These are phyloP conservation scores for Mola mola DNA, from an alignment of 2,113 vertebrate species.

Conservation along the genomic window DNA sequence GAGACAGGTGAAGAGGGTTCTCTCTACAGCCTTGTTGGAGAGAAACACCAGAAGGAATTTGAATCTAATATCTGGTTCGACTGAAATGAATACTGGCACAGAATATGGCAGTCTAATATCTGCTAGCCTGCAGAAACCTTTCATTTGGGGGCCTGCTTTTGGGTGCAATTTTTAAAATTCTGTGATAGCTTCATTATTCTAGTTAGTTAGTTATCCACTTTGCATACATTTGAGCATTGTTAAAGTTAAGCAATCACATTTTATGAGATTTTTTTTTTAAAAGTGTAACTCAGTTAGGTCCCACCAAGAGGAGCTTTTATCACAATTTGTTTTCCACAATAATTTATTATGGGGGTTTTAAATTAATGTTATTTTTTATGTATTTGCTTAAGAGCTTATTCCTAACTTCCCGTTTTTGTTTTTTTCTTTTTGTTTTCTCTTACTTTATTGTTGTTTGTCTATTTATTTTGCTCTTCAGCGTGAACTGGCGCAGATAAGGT, in stretches of 20 bases:
- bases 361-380: slow-evolving; percentile 39
- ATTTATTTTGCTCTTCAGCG: background rate
- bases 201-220: slow-evolving; percentile 50
- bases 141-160: slow-evolving; percentile 26
- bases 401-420: background rate
- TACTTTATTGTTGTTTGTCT: no score
- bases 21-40: slow-evolving; percentile 73
- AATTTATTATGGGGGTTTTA: slow-evolving; percentile 24
- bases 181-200: slow-evolving; percentile 50
- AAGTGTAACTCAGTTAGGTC: slow-evolving; percentile 41
- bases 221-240: slow-evolving; percentile 34
- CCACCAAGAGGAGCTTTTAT: slow-evolving; percentile 35
- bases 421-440: background rate
- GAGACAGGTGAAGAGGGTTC: slow-evolving; percentile 70
- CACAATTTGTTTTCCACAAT: slow-evolving; percentile 17
- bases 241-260: slow-evolving; percentile 35
- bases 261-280: slow-evolving; percentile 37
- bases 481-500: slow-evolving; percentile 5
- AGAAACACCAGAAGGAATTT: slow-evolving; percentile 71
- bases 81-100: slow-evolving; percentile 53
- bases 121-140: slow-evolving; percentile 7
- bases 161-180: slow-evolving; percentile 30
- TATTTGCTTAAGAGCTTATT: slow-evolving; percentile 32
- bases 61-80: slow-evolving; percentile 43
- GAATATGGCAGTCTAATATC: slow-evolving; percentile 16